These are phyloP conservation scores for Cataglyphis livida DNA, from an alignment of 2,888 invertebrate genomes.

Conservation along the genomic window DNA sequence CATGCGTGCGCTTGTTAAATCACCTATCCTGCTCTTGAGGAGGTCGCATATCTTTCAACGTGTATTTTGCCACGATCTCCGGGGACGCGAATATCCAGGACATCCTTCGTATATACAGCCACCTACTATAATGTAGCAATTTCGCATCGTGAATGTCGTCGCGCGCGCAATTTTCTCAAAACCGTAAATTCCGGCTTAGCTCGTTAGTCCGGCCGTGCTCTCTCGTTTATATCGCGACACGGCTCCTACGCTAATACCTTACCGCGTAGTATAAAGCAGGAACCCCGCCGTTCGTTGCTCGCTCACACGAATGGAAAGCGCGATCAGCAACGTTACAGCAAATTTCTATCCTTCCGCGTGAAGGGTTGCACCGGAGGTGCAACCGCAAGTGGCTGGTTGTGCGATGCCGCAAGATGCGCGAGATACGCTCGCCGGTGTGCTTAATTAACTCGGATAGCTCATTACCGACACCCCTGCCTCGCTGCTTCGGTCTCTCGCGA, in stretches of 20 bases:
- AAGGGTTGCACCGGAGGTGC: slow-evolving; percentile 21
- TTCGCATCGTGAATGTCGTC: slow-evolving; percentile 12
- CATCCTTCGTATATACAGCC: not conserved
- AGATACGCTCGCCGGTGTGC: slow-evolving; percentile 44
- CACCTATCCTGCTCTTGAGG: not conserved
- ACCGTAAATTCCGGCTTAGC: slow-evolving; percentile 44
- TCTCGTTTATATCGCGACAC: slow-evolving; percentile 37
- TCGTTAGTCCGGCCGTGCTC: slow-evolving; percentile 39
- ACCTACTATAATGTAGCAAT: slow-evolving; percentile 5
- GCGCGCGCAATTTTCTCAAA: slow-evolving; percentile 31
- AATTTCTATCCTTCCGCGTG: slow-evolving; percentile 53
- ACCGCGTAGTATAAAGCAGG: slow-evolving; percentile 3
- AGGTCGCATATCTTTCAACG: not conserved
- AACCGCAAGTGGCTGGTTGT: slow-evolving; percentile 48
- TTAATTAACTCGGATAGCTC: slow-evolving; percentile 60
- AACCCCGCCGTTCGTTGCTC: slow-evolving; percentile 1
- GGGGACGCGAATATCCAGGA: not conserved
- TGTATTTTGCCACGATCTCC: not conserved
- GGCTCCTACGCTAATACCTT: slow-evolving; percentile 23
- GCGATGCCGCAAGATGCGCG: slow-evolving; percentile 55
- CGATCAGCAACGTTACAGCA: slow-evolving; percentile 47
- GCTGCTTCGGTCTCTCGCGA: slow-evolving; percentile 38
- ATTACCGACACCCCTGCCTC: slow-evolving; percentile 49
- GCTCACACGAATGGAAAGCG: slow-evolving; percentile 25
- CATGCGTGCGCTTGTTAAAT: slow-evolving; percentile 44